Base-by-base conservation (phyloP, 2,797 vertebrate species). In the Heteromormyrus szaboi region DNA sequence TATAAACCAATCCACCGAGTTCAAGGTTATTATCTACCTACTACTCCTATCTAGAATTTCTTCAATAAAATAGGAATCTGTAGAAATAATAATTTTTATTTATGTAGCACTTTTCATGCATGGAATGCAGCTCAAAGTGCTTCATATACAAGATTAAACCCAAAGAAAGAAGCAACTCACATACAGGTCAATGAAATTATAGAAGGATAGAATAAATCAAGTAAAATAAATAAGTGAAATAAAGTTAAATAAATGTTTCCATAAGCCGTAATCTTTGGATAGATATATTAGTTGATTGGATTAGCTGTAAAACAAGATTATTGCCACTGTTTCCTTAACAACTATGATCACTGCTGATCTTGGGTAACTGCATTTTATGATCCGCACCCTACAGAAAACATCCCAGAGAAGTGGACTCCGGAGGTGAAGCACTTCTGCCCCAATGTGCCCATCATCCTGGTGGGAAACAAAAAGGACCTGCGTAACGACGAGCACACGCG, bases 341-440 rank as follows among this genome's bases (percentile, higher is more conserved):
- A 7, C 19, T 44, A 84, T 46, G 37, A 44, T 51, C 5, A 14
- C 81, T 2, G 0, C 48, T 51, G 46, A 22, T 29, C 46, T 85
- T 51, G 22, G n/a, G 2, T 85, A 85, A 85, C 22, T 85, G 2
- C 46, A 46, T 50, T 22, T 50, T n/a, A 11, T 84, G 44, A 83
- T 90, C 86, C 83, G 1, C 8, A n/a, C 22, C n/a, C 56, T 91
- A 90, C 93, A 99, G 98, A 99, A 93, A 99, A 99, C 92, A 99
- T 99, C 92, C 98, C 98, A 0, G 98, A 99, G 94, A 99, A 99
- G 93, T 99, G 98, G 98, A 99, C 98, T 0, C 98, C 98, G 0
- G 98, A 99, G 94, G 98, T 99, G 94, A 99, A 99, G 92, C 98
- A 99, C 92, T 99, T 99, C 93, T 99, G 98, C 92, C 98, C 98